Evolutionary conservation across 2,888 invertebrate species (phyloP), one percentile per base, ranked within the genome.

Genomic region (Hemaris fuciformis): DNA sequence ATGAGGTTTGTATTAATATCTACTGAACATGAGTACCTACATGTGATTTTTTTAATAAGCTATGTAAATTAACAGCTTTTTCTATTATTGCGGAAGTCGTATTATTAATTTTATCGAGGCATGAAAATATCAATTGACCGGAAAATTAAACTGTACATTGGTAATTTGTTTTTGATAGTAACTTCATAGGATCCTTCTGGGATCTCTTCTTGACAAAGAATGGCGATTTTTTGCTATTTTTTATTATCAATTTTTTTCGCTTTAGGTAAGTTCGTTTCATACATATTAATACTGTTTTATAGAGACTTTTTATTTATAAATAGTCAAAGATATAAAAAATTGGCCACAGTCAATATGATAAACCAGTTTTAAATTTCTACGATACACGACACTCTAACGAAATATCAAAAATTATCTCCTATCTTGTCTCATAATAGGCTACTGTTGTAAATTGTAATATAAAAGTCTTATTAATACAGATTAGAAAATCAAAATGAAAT

Each of bases 131-230:
- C 71, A 70, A 84, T 84, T 83, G 75, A 64, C 61, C 76, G 77
- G 72, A 72, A 71, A 81, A 81, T 81, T 76, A 67, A 65, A 48
- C 13, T n/a, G 60, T 13, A 18, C 66, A 60, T 42, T 62, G 46
- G 61, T 66, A 65, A 60, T 53, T 60, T 38, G 15, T 8, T 41
- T 65, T 70, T 63, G 65, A 67, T 61, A 70, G 71, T 69, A 67
- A 69, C 67, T 70, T 70, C 62, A 25, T 63, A 53, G 62, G 78
- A 75, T 82, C 83, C 77, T 80, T 82, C 69, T 69, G 57, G 77
- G 80, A 71, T 78, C 79, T 73, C 59, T 60, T 62, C 34, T 63
- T 66, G 64, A 60, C 45, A 41, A 43, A 80, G 70, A 68, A 85
- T 84, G 84, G 73, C 79, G 72, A 77, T 66, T 41, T 62, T 70